Evolutionary conservation across 92 coral and sea anemone genomes (phyloP).

Genomic region (Desmophyllum pertusum): DNA sequence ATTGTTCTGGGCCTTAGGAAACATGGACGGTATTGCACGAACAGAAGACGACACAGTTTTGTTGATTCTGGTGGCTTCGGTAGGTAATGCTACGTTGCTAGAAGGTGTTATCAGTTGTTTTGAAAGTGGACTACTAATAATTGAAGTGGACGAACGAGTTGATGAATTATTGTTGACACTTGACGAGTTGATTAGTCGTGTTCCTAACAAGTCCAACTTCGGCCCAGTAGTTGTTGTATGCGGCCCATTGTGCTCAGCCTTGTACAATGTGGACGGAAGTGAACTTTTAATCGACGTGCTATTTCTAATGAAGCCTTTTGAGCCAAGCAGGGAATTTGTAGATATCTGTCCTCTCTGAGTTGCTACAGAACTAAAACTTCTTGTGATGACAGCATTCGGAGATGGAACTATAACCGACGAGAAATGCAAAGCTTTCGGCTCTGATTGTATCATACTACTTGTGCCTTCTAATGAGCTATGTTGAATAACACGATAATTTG

Average conservation of each 20-base stretch:
- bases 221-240: neutral
- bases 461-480: neutral
- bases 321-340: neutral
- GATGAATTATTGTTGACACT: neutral
- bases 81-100: neutral
- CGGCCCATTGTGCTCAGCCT: neutral
- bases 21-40: neutral
- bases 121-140: neutral
- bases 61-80: neutral
- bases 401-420: neutral
- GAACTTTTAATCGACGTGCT: neutral
- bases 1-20: neutral
- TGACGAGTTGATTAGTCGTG: neutral
- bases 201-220: neutral
- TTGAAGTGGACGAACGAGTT: neutral
- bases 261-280: neutral
- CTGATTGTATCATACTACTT: too few species aligned
- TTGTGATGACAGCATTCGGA: neutral
- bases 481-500: neutral
- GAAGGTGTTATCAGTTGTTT: neutral
- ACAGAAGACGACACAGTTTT: neutral
- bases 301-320: neutral
- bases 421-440: neutral
- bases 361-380: neutral
- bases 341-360: neutral